Conservation (phyloP, 2,113 vertebrate species). For the Acrocephalus kingi region DNA sequence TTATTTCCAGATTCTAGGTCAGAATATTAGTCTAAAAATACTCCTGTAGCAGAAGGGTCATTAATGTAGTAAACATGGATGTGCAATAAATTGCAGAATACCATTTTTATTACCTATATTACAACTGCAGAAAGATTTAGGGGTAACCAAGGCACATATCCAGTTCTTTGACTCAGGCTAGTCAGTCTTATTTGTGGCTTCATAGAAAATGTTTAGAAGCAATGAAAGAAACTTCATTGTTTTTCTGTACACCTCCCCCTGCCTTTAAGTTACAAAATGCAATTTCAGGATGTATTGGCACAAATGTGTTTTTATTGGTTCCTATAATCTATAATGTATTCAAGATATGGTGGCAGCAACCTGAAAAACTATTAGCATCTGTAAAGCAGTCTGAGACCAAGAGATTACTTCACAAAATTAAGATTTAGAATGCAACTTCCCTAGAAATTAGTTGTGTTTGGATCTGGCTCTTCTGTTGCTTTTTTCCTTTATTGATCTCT, state of each 20-base stretch:
- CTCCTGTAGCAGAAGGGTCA: background rate
- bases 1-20: slow-evolving; percentile 20
- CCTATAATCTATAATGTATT: background rate
- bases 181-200: background rate
- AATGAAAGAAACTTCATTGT: background rate
- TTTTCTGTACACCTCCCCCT: background rate
- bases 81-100: background rate
- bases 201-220: background rate
- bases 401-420: slow-evolving; percentile 7
- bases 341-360: background rate
- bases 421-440: background rate
- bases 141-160: background rate
- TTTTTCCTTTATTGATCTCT: slow-evolving; percentile 6
- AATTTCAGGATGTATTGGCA: slow-evolving; percentile 10
- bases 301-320: background rate
- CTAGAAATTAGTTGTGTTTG: background rate
- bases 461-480: background rate
- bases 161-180: background rate
- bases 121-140: background rate
- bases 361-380: slow-evolving; percentile 31
- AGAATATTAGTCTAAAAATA: slow-evolving; percentile 18
- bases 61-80: background rate
- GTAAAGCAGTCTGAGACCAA: slow-evolving; percentile 16
- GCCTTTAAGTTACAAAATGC: slow-evolving; percentile 2
- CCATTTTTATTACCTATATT: background rate